Base-by-base conservation (phyloP, 2,113 vertebrate genomes). In the Mastomys natalensis region DNA sequence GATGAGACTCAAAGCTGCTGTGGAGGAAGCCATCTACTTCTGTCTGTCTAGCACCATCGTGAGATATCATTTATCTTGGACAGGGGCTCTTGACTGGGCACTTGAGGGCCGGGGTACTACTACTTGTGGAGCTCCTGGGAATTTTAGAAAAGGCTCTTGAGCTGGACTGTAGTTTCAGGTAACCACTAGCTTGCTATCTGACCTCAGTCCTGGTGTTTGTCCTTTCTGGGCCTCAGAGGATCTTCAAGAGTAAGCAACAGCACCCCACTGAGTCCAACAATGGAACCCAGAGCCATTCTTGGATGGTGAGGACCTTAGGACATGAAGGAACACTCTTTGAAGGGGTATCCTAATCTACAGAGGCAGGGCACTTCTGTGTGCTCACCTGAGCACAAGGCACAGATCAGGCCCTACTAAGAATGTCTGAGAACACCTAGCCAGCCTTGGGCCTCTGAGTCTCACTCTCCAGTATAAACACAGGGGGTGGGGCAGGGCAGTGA, bases 401-500 rank as follows among this genome's bases (percentile, higher is more conserved):
- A 45, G 51, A 82, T 82, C 48, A 80, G 81, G 53, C 31, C 26
- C 1, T 34, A 37, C 7, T 51, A 10, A 94, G 70, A 29, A 21
- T 17, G 22, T 26, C 66, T 64, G 93, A 73, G 53, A 17, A 85
- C 64, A 37, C 66, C 64, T 66, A 64, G 22, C 34, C 60, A 76
- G 55, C n/a, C n/a, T 48, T 45, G 26, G 82, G 55, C 55, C 53
- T 77, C 84, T 17, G 3, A 1, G 3, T 68, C 73, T 73, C 40
- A 5, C 55, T 88, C 80, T 95, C 82, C 88, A 97, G 95, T 40
- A 87, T 88, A 96, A 97, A 97, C 88, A 93, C 43, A 15, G 58
- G n/a, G 90, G 77, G 12, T 0, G 4, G 77, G 97, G 96, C 1
- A 48, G 90, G 95, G 95, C 93, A 70, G 48, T 68, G 89, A 53